These are phyloP conservation scores for Sympetrum striolatum DNA, from an alignment of 2,888 invertebrate genomes.

Conservation along the genomic window DNA sequence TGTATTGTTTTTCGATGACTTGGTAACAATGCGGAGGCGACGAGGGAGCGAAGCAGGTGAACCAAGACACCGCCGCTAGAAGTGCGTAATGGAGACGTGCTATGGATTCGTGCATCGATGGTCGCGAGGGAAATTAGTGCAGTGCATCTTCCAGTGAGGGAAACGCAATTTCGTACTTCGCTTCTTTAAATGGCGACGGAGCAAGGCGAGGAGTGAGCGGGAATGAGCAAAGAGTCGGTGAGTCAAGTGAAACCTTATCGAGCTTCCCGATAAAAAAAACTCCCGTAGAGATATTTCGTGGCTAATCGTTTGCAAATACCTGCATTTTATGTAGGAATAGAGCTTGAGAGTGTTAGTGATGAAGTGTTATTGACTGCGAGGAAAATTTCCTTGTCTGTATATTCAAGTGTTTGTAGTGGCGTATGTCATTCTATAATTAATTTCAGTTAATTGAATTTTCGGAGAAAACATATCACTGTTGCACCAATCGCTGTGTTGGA, in stretches of 20 bases:
- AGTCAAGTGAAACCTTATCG: not conserved
- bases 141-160: not conserved
- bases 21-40: constrained; percentile 3
- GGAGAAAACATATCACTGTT: too few species aligned
- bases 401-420: too few species aligned
- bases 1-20: constrained; percentile 44
- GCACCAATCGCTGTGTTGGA: too few species aligned
- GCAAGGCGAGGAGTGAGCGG: too few species aligned
- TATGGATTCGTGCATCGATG: not conserved
- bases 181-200: not conserved
- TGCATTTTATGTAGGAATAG: too few species aligned
- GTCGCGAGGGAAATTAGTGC: not conserved
- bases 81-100: not conserved
- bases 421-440: too few species aligned
- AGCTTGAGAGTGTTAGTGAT: too few species aligned
- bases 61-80: not conserved
- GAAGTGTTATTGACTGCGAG: too few species aligned
- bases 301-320: too few species aligned
- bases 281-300: not conserved
- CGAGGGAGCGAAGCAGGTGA: not conserved
- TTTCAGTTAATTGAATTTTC: too few species aligned
- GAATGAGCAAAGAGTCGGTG: not conserved
- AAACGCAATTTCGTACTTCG: not conserved
- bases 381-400: too few species aligned
- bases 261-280: not conserved